A percentile compares a stretch with the other conserved stretches of the same genome.
phyloP scores from a whole-genome alignment of 1,140 invertebrate species.

The Apis dorsata region DNA sequence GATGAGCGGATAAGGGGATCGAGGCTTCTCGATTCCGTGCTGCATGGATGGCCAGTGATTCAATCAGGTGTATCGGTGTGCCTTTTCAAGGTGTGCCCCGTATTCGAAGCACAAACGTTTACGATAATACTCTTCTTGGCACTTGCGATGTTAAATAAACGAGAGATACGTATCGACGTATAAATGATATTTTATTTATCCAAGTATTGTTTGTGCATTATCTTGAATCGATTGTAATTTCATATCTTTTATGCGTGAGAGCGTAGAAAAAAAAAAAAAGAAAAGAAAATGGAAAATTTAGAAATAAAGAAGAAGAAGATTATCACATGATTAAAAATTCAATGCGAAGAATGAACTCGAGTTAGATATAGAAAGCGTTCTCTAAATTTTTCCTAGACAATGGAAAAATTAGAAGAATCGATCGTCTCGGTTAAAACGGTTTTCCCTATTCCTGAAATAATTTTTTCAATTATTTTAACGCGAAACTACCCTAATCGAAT shows the following conservation, averaged over 20 bases:
- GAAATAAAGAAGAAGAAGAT: too few species aligned
- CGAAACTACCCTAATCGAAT: background rate
- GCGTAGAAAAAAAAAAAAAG: too few species aligned
- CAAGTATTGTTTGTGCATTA: too few species aligned
- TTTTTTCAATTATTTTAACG: background rate
- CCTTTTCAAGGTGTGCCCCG: constrained; percentile 13
- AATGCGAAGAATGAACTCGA: too few species aligned
- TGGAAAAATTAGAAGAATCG: background rate
- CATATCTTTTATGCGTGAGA: too few species aligned
- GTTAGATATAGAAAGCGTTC: background rate
- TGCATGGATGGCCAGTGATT: constrained; percentile 64
- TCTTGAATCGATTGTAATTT: too few species aligned
- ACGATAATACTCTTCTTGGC: background rate
- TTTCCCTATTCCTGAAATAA: background rate
- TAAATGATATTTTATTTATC: too few species aligned
- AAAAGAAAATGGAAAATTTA: too few species aligned
- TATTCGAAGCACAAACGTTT: background rate
- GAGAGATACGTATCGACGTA: too few species aligned
- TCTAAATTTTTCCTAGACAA: background rate
- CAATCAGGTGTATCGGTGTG: constrained; percentile 58
- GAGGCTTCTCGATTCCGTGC: constrained; percentile 59
- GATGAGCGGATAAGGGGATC: constrained; percentile 67
- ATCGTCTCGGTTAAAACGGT: background rate
- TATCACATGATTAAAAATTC: too few species aligned
- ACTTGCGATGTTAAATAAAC: background rate